Conservation (phyloP, 2,113 vertebrate genomes). For the Circaetus cinerascens region DNA sequence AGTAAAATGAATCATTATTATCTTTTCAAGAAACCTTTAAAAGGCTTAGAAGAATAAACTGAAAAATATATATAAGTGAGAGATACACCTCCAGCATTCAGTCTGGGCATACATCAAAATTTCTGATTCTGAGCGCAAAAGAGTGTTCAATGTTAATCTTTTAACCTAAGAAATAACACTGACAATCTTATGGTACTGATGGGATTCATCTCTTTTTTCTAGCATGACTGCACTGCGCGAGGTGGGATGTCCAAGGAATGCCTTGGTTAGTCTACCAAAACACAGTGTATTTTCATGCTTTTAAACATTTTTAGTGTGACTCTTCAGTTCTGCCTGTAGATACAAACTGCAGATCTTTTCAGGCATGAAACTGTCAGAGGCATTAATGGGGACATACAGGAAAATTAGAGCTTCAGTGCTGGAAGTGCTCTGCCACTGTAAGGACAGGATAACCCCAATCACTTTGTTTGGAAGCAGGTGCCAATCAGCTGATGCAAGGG, state of each 20-base stretch:
- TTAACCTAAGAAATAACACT: not conserved
- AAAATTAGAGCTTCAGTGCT: not conserved
- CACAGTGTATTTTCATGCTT: not conserved
- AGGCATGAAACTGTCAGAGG: not conserved
- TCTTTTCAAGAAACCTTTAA: conserved; percentile 59
- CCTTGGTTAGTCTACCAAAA: not conserved
- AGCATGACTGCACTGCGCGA: not conserved
- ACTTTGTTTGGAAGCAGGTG: not conserved
- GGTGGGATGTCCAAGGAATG: not conserved
- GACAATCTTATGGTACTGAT: not conserved
- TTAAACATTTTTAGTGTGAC: not conserved
- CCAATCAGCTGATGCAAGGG: not conserved
- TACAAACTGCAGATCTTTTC: not conserved
- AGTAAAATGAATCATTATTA: conserved; percentile 68
- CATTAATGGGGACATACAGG: not conserved
- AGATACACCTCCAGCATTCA: not conserved
- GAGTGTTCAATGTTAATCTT: not conserved
- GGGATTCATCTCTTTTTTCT: not conserved
- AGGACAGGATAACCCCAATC: not conserved
- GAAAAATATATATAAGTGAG: not conserved
- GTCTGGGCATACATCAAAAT: not conserved
- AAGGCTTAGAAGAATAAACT: conserved; percentile 44
- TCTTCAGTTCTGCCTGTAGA: not conserved
- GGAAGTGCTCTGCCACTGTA: not conserved
- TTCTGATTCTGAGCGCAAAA: not conserved